A percentile compares a stretch with the other conserved stretches of the same genome.
Evolutionary conservation across 37 sponge, comb jelly and placozoan genomes (phyloP).

Genomic region (Tethya wilhelma): DNA sequence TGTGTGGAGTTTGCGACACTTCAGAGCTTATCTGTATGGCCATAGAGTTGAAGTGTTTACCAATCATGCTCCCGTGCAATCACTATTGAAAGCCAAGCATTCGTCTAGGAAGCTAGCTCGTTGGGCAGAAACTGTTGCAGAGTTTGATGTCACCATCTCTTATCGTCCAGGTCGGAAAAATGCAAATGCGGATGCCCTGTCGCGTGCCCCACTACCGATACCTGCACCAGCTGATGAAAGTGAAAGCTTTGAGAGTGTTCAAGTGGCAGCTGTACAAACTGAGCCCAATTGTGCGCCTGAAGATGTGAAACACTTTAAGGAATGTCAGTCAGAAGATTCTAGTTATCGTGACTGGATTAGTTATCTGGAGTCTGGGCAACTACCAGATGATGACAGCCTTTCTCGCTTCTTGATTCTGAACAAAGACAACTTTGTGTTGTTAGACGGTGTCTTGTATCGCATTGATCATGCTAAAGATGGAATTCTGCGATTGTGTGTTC

Average conservation of each 20-base stretch:
- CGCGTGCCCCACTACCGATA: background rate
- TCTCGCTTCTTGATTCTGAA: background rate
- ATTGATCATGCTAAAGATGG: background rate
- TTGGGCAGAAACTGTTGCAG: constrained; percentile 11
- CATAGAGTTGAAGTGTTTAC: constrained; percentile 35
- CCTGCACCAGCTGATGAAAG: background rate
- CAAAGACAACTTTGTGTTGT: background rate
- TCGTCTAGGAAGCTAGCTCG: constrained; percentile 12
- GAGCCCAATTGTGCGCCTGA: background rate
- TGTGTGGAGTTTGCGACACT: constrained; percentile 44
- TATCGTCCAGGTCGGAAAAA: constrained; percentile 30
- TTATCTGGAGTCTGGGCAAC: constrained; percentile 5
- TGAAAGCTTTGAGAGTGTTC: background rate
- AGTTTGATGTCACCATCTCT: constrained; percentile 23
- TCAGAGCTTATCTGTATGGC: constrained; percentile 52
- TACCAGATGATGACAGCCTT: constrained; percentile 4
- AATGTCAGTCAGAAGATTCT: background rate
- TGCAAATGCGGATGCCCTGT: constrained; percentile 29
- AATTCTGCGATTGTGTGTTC: constrained; percentile 11
- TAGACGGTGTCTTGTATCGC: constrained; percentile 29
- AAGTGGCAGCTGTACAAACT: background rate
- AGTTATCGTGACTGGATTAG: too few species aligned
- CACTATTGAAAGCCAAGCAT: constrained; percentile 17
- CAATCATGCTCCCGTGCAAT: constrained; percentile 37
- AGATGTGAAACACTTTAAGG: background rate